A percentile compares a stretch with the other conserved stretches of the same genome.
Evolutionary conservation across 1,140 invertebrate species (phyloP).

Genomic region (Rhagoletis zephyria): DNA sequence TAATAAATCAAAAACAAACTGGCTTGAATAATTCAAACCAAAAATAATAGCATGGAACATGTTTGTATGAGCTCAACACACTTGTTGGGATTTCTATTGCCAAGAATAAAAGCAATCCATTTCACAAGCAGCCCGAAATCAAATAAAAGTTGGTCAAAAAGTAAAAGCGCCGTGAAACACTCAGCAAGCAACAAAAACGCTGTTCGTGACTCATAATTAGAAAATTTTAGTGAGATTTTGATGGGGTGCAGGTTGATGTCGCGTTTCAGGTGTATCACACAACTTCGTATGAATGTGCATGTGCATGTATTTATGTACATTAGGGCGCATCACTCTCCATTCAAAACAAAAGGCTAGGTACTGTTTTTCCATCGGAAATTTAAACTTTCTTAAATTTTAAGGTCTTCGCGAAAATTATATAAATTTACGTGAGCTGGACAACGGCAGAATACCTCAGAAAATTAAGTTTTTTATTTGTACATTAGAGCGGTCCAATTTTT

Average conservation of each 20-base stretch:
- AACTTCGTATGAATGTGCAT: too few relatives aligned
- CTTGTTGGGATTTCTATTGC: neutral
- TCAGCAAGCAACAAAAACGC: neutral
- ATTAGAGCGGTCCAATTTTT: too few relatives aligned
- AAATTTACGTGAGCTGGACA: too few relatives aligned
- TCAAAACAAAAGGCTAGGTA: too few relatives aligned
- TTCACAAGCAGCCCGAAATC: neutral
- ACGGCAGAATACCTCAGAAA: too few relatives aligned
- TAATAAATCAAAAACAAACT: neutral
- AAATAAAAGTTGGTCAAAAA: slow-evolving; percentile 26
- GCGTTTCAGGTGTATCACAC: neutral
- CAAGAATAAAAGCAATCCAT: slow-evolving; percentile 12
- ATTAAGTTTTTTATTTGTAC: too few relatives aligned
- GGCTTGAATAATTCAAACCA: too few relatives aligned
- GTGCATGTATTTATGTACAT: too few relatives aligned
- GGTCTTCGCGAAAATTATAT: too few relatives aligned
- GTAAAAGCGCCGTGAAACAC: slow-evolving; percentile 1
- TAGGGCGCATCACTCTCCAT: too few relatives aligned
- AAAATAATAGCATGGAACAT: neutral
- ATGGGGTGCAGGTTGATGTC: slow-evolving; percentile 5
- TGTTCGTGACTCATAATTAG: slow-evolving; percentile 8
- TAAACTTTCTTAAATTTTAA: too few relatives aligned
- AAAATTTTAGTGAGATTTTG: slow-evolving; percentile 18
- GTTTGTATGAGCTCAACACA: slow-evolving; percentile 32
- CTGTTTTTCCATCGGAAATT: too few relatives aligned